A percentile compares a stretch with the other conserved stretches of the same genome.
Conservation (phyloP, 2,797 vertebrate species). For the Champsocephalus esox region DNA sequence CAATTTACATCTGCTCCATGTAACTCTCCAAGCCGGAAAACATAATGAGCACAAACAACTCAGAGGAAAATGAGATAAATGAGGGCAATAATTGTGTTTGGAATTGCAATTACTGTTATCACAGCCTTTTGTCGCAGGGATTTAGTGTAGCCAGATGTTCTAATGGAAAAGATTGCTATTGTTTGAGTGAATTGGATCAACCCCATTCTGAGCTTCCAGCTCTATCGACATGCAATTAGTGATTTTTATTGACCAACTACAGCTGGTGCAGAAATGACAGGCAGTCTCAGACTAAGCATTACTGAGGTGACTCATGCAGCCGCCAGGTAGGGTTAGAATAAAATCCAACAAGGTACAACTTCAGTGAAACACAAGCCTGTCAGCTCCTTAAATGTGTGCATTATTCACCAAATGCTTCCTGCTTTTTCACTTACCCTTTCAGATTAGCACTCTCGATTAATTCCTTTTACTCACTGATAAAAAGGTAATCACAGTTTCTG, state of each 20-base stretch:
- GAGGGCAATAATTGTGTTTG: slow-evolving; percentile 72
- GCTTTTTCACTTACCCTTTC: too few relatives aligned
- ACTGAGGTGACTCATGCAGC: slow-evolving; percentile 9
- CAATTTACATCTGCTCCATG: slow-evolving; percentile 62
- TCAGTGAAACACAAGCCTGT: too few relatives aligned
- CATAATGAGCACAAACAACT: slow-evolving; percentile 71
- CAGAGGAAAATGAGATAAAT: slow-evolving; percentile 72
- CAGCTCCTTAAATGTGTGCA: too few relatives aligned
- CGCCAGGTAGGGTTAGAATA: background rate
- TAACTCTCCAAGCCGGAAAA: slow-evolving; percentile 53
- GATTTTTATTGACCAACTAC: slow-evolving; percentile 54
- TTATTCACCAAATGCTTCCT: too few relatives aligned
- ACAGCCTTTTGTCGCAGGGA: slow-evolving; percentile 61
- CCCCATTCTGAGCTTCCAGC: slow-evolving; percentile 27
- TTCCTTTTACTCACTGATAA: too few relatives aligned
- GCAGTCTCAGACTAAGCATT: background rate
- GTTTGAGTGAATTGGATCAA: slow-evolving; percentile 53
- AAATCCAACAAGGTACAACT: too few relatives aligned
- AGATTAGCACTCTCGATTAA: too few relatives aligned
- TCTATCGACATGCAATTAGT: slow-evolving; percentile 54
- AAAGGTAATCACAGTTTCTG: too few relatives aligned
- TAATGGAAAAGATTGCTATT: slow-evolving; percentile 58
- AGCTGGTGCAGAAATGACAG: slow-evolving; percentile 38
- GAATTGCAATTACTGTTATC: slow-evolving; percentile 75
- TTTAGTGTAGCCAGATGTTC: slow-evolving; percentile 68